Evolutionary conservation across 2,797 vertebrate genomes (phyloP), one percentile per base, ranked within the genome.

Genomic region (Linurgus olivaceus): DNA sequence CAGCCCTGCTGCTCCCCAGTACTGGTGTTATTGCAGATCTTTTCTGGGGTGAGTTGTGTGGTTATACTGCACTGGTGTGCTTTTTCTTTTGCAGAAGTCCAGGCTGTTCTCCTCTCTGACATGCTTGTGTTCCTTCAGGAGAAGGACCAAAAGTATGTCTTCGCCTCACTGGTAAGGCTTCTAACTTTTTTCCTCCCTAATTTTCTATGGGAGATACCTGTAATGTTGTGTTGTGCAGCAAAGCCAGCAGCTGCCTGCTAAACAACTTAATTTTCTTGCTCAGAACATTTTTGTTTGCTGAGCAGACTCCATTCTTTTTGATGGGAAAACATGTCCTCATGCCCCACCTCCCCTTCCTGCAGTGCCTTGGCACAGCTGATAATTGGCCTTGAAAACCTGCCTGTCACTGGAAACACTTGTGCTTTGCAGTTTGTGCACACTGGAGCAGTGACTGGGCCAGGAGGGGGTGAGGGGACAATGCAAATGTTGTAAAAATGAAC

Each of bases 111-210:
- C 12, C 98, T 99, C 42, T 99, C 99, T 24, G 99, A 99, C 26
- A 96, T 99, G 83, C 97, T 99, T 4, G 95, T 99, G 83, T 99
- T 99, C 97, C 98, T 99, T 72, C 99, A 99, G 96, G 99, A 99
- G 96, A 99, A 99, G 96, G 99, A 99, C 96, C 99, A 99, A 98
- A 99, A 99, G 96, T 99, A 99, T 13, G 92, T 98, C 88, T 99
- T 99, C 82, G 99, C 99, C 28, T 98, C 99, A 90, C 96, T 99
- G 99, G 99, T 99, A 98, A 96, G 99, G 29, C 59, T 74, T 66
- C 58, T 35, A 15, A 42, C 11, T 13, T 93, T 79, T 81, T 21
- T 80, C 12, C 38, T 61, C 38, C 54, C 85, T 33, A 15, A 19
- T 89, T 71, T 78, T 52, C 33, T 29, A 0, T 11, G 11, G 24